phyloP scores from a whole-genome alignment of 2,113 vertebrate species.

The Oreochromis tanganicae region DNA sequence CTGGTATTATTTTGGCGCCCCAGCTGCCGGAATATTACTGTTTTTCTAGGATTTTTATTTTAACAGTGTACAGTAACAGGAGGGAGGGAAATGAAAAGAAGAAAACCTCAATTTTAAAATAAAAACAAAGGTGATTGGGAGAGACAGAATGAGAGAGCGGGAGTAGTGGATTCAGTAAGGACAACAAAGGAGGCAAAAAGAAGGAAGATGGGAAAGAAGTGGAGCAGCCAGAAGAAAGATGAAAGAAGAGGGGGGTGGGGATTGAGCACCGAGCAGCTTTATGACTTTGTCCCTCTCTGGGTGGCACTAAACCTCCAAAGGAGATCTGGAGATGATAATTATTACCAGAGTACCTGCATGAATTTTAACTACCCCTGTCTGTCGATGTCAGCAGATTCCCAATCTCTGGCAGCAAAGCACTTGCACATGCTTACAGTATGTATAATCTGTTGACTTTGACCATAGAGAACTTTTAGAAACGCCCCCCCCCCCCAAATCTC shows the following conservation, averaged over 20 bases:
- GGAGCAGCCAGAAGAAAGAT: not conserved
- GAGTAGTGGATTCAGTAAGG: not conserved
- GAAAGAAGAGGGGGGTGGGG: not conserved
- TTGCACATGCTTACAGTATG: not conserved
- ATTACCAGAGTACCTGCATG: not conserved
- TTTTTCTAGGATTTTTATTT: too few species aligned
- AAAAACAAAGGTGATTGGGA: not conserved
- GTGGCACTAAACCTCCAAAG: constrained; percentile 14
- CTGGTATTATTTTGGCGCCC: too few species aligned
- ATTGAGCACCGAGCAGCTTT: constrained; percentile 1
- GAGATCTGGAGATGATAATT: constrained; percentile 23
- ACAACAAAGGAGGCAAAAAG: not conserved
- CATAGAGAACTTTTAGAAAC: not conserved
- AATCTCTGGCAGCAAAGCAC: not conserved
- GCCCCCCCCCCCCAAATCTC: not conserved
- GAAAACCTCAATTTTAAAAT: not conserved
- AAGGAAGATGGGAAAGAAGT: not conserved
- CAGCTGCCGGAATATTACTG: too few species aligned
- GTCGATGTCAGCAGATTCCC: constrained; percentile 8
- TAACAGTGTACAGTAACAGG: not conserved
- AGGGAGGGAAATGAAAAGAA: not conserved
- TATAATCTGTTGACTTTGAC: not conserved
- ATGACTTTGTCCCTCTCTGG: constrained; percentile 19
- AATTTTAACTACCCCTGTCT: constrained; percentile 18
- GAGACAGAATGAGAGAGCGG: not conserved